A percentile compares a stretch with the other conserved stretches of the same genome.
phyloP scores from a whole-genome alignment of 2,797 vertebrate species.

The Epinephelus coioides region DNA sequence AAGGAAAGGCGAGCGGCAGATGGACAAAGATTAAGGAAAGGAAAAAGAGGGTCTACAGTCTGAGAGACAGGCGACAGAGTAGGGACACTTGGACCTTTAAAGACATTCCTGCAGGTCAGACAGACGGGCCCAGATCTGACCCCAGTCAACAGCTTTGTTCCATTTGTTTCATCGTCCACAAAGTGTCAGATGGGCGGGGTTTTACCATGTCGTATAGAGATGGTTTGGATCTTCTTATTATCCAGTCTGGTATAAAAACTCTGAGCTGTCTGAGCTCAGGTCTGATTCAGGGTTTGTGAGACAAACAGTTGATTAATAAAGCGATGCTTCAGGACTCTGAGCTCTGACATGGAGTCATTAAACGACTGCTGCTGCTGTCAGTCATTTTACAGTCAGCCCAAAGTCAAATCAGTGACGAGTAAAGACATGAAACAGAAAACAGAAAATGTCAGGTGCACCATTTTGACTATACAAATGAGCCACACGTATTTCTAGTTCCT shows the following conservation, averaged over 20 bases:
- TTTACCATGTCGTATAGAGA: not conserved
- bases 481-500: not conserved
- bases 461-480: slow-evolving; percentile 34
- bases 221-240: too few species aligned
- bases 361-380: not conserved
- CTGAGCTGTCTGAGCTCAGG: not conserved
- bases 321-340: not conserved
- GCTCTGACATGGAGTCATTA: not conserved
- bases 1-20: slow-evolving; percentile 13
- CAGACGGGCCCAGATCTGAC: not conserved
- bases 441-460: slow-evolving; percentile 17
- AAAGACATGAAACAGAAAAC: slow-evolving; percentile 35
- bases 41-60: not conserved
- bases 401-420: not conserved
- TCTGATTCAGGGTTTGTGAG: not conserved
- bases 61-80: slow-evolving; percentile 45
- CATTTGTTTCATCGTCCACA: not conserved
- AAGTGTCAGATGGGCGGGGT: not conserved
- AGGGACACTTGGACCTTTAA: slow-evolving; percentile 48
- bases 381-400: not conserved
- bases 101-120: slow-evolving; percentile 49
- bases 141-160: not conserved
- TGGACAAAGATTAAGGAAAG: slow-evolving; percentile 25
- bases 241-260: not conserved
- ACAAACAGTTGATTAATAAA: not conserved